phyloP scores from a whole-genome alignment of 2,113 vertebrate species.

The Silurus asotus region DNA sequence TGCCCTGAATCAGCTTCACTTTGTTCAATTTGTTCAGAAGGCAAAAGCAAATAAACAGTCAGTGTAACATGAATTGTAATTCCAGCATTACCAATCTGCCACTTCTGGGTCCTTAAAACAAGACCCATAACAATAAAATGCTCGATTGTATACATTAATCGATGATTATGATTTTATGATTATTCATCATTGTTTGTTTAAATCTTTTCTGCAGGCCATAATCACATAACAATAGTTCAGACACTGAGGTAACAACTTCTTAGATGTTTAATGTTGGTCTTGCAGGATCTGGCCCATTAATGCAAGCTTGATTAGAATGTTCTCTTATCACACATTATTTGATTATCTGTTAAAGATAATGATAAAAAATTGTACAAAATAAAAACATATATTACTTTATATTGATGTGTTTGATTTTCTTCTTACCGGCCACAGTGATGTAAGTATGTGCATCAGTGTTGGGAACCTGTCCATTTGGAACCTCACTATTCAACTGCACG shows the following conservation, averaged over 20 bases:
- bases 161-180: too few species aligned
- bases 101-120: too few species aligned
- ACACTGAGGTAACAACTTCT: neutral
- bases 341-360: neutral
- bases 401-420: neutral
- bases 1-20: too few species aligned
- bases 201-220: neutral
- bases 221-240: neutral
- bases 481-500: neutral
- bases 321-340: neutral
- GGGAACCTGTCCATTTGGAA: conserved; percentile 50
- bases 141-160: too few species aligned
- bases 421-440: conserved; percentile 61
- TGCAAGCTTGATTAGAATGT: neutral
- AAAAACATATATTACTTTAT: neutral
- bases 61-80: too few species aligned
- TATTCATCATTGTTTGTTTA: too few species aligned
- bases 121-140: too few species aligned
- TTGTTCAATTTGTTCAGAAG: too few species aligned
- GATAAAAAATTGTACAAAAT: neutral
- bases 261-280: neutral
- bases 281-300: neutral
- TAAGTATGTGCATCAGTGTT: conserved; percentile 56
- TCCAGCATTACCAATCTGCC: too few species aligned
- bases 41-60: too few species aligned